Evolutionary conservation across 2,888 invertebrate species (phyloP), one percentile per base, ranked within the genome.

Genomic region (Alentia gelatinosa): DNA sequence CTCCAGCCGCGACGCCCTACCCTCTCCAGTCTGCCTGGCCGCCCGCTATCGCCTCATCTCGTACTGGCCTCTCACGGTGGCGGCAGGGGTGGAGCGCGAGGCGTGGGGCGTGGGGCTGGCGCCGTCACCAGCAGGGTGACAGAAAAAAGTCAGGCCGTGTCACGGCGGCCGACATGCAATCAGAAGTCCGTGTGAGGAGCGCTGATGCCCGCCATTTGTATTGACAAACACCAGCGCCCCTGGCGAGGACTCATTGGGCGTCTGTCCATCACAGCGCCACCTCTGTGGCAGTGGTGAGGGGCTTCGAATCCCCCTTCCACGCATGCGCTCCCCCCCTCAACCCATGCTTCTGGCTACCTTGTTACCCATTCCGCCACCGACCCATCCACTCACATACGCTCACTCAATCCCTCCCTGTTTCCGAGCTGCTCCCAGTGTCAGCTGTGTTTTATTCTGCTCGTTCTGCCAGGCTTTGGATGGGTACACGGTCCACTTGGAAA

Each of bases 241-340:
- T 79, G 79, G 79, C 79, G 37, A 39, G 12, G 79, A 37, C 37
- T 35, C 79, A 39, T 23, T 39, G 79, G 37, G 79, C 79, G 37
- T 35, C n/a, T 79, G 79, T 79, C 79, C 79, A 79, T 79, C 79
- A 79, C 79, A 79, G 79, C 79, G 37, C 39, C 79, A 74, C 79
- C 79, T 79, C 35, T 15, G 79, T 39, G 79, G 39, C 79, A 35
- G 12, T 68, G 30, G 68, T 30, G 33, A 30, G 68, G 33, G 33
- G 33, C 30, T 30, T 26, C 12, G 68, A 30, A 30, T 19, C 30
- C 68, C 68, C 68, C 33, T 15, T n/a, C n/a, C n/a, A n/a, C n/a
- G n/a, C n/a, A n/a, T n/a, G n/a, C n/a, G n/a, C n/a, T n/a, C n/a
- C n/a, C n/a, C n/a, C n/a, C n/a, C n/a, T n/a, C n/a, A n/a, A n/a